phyloP scores from a whole-genome alignment of 1,140 invertebrate genomes.

The Lasioglossum albipes region DNA sequence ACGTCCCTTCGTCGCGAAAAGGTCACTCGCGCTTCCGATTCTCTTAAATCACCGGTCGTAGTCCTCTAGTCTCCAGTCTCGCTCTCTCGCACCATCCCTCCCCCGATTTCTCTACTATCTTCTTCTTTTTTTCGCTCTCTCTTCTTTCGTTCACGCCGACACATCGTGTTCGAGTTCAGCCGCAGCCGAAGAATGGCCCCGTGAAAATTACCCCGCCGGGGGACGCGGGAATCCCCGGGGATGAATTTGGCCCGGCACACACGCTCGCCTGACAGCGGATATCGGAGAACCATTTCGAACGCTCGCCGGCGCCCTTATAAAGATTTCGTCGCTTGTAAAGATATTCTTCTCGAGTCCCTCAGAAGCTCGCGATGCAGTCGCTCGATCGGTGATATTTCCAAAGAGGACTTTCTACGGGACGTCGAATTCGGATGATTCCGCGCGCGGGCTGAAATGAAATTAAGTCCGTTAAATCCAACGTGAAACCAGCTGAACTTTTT shows the following conservation, averaged over 20 bases:
- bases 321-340: constrained; percentile 37
- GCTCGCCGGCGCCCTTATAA: constrained; percentile 10
- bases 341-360: neutral
- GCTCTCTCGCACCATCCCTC: too few relatives aligned
- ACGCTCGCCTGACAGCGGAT: constrained; percentile 26
- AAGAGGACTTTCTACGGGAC: neutral
- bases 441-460: too few relatives aligned
- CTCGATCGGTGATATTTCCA: neutral
- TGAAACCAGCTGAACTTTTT: too few relatives aligned
- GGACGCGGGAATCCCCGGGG: constrained; percentile 19
- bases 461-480: too few relatives aligned
- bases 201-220: constrained; percentile 36
- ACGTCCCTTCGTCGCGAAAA: constrained; percentile 12
- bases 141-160: neutral
- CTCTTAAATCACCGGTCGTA: constrained; percentile 21
- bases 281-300: constrained; percentile 32
- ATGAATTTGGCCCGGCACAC: constrained; percentile 22
- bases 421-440: too few relatives aligned
- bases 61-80: too few relatives aligned
- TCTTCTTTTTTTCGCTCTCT: too few relatives aligned
- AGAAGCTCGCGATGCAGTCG: neutral
- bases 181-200: constrained; percentile 21
- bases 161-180: constrained; percentile 31
- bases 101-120: neutral
- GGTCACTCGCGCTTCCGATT: constrained; percentile 12